phyloP scores from a whole-genome alignment of 2,888 invertebrate species.

The Adineta ricciae region DNA sequence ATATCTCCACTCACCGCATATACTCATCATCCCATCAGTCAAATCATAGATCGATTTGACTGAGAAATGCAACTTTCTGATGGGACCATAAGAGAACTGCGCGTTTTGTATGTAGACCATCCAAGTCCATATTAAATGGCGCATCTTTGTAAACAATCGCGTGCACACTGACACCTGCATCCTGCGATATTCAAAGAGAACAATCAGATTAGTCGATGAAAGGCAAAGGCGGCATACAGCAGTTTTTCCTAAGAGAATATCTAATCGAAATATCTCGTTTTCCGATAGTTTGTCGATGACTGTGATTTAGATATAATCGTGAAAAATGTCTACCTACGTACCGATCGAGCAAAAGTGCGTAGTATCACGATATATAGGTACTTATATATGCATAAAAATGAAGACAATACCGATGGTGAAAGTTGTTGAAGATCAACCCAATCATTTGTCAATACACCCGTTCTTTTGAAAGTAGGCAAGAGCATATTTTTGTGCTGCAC shows the following conservation, averaged over 20 bases:
- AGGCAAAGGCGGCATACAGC: neutral
- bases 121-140: slow-evolving; percentile 84
- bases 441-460: too few species aligned
- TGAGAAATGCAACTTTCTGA: slow-evolving; percentile 82
- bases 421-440: too few species aligned
- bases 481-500: too few species aligned
- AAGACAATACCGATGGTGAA: too few species aligned
- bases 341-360: too few species aligned
- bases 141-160: slow-evolving; percentile 91
- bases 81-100: slow-evolving; percentile 84
- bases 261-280: slow-evolving; percentile 49
- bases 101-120: slow-evolving; percentile 65
- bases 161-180: slow-evolving; percentile 76
- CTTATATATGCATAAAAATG: too few species aligned
- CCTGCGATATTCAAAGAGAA: too few species aligned
- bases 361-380: too few species aligned
- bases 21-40: slow-evolving; percentile 82
- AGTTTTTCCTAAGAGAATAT: slow-evolving; percentile 24
- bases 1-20: neutral
- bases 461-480: too few species aligned
- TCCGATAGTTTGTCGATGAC: slow-evolving; percentile 68
- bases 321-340: too few species aligned
- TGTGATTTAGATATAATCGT: too few species aligned
- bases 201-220: too few species aligned
- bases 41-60: slow-evolving; percentile 88